These are phyloP conservation scores for zebrafish (Danio rerio) DNA, from an alignment of 2,113 vertebrate genomes.

Conservation along the genomic window DNA sequence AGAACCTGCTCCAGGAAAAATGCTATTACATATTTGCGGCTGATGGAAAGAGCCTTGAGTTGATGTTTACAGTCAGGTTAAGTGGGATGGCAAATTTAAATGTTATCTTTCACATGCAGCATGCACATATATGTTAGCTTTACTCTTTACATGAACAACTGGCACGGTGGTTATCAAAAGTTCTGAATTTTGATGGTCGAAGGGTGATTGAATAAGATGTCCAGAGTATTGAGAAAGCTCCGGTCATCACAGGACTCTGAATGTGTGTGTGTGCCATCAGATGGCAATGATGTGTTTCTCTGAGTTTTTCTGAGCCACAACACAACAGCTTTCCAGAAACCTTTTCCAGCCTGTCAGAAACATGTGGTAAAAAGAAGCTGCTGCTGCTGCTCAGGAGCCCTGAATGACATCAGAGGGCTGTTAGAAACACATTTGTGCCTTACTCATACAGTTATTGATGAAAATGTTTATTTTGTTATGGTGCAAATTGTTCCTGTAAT, in stretches of 20 bases:
- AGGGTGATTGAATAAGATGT: neutral
- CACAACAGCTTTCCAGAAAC: slow-evolving; percentile 82
- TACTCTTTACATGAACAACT: neutral
- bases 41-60: neutral
- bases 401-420: neutral
- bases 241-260: neutral
- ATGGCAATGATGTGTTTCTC: slow-evolving; percentile 62
- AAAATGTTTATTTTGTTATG: neutral
- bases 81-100: slow-evolving; percentile 11
- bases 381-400: slow-evolving; percentile 53
- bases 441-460: neutral
- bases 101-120: slow-evolving; percentile 35
- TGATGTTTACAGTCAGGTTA: neutral
- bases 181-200: neutral
- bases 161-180: neutral
- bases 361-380: slow-evolving; percentile 86
- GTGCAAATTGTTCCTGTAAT: neutral
- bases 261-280: slow-evolving; percentile 57
- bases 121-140: slow-evolving; percentile 17
- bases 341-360: slow-evolving; percentile 88
- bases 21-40: slow-evolving; percentile 25
- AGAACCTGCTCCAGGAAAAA: neutral
- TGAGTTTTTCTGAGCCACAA: slow-evolving; percentile 77
- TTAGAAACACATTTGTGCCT: neutral
- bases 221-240: neutral